Percentiles rank a stretch among this genome's conserved stretches.
phyloP scores from a whole-genome alignment of 2,113 vertebrate species.

The Ciconia maguari region DNA sequence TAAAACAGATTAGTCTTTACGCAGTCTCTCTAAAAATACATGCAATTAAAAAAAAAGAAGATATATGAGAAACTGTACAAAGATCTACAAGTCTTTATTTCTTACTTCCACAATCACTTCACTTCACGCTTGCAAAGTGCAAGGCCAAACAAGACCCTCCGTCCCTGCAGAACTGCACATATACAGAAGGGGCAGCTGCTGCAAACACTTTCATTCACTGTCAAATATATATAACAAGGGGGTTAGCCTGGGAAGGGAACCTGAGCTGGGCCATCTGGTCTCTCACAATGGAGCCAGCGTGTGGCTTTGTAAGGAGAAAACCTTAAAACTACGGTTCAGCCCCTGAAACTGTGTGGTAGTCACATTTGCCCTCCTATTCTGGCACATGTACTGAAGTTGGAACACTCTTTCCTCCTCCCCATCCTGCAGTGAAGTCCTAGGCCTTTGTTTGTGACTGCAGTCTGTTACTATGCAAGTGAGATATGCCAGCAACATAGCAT shows the following conservation, averaged over 20 bases:
- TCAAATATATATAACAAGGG: neutral
- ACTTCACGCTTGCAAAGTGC: neutral
- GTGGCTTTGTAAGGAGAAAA: neutral
- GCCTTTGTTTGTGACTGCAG: neutral
- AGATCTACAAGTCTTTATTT: neutral
- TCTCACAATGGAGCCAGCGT: neutral
- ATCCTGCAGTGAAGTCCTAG: neutral
- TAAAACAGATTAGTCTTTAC: neutral
- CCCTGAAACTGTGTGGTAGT: neutral
- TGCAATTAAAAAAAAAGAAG: neutral
- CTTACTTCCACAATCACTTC: neutral
- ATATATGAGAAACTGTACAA: neutral
- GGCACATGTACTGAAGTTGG: neutral
- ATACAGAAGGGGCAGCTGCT: neutral
- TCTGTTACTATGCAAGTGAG: neutral
- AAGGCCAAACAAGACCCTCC: neutral
- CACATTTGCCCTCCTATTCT: neutral
- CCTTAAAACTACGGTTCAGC: neutral
- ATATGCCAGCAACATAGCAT: neutral
- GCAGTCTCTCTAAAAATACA: neutral
- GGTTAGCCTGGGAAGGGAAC: neutral
- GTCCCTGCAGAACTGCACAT: neutral
- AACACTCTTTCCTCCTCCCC: neutral
- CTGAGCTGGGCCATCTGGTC: neutral
- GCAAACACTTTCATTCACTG: neutral